Conservation (phyloP, 2,113 vertebrate genomes). For the Cygnus atratus region DNA sequence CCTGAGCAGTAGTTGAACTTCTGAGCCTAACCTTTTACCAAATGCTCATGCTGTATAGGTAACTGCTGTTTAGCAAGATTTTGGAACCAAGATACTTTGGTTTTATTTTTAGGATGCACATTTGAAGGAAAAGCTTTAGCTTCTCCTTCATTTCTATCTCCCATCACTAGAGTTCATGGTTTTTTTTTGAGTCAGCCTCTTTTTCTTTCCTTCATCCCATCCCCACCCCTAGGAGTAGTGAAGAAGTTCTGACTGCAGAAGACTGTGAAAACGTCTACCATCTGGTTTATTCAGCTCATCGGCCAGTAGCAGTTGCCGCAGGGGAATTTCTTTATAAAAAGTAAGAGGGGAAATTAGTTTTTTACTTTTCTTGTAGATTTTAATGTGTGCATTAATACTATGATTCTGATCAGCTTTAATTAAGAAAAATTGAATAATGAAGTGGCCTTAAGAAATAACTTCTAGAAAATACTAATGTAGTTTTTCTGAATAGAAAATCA, state of each 20-base stretch:
- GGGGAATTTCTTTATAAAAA: constrained; percentile 99
- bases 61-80: background rate
- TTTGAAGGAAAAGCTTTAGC: background rate
- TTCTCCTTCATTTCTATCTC: background rate
- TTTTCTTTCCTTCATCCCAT: constrained; percentile 40
- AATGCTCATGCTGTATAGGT: background rate
- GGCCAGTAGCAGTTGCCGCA: constrained; percentile 95
- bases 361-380: background rate
- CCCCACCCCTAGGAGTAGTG: constrained; percentile 86
- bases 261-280: constrained; percentile 99
- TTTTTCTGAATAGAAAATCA: background rate
- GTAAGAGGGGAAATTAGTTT: constrained; percentile 73
- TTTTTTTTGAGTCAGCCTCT: background rate
- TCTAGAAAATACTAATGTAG: background rate
- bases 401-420: background rate
- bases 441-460: background rate
- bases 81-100: background rate
- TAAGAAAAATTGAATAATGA: background rate
- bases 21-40: background rate
- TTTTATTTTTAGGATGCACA: background rate
- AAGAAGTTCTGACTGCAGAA: constrained; percentile 96
- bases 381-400: background rate
- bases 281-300: constrained; percentile 97
- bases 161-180: background rate
- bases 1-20: background rate